Conservation (phyloP, 2,113 vertebrate genomes). For the Aegypius monachus region DNA sequence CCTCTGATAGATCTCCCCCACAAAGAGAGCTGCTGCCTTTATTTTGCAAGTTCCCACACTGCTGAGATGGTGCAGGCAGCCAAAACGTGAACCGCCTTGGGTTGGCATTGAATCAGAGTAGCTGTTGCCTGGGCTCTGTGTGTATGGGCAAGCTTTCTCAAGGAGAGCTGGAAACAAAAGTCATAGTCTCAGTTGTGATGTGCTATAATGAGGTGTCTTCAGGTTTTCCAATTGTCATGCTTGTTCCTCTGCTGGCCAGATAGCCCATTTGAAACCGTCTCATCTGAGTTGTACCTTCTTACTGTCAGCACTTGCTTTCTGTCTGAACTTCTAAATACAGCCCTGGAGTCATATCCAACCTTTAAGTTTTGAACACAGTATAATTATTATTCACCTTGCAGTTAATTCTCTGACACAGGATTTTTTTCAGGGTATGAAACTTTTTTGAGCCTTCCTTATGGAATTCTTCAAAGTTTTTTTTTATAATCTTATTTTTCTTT, state of each 20-base stretch:
- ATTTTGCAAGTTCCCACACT: neutral
- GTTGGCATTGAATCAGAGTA: neutral
- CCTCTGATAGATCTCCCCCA: neutral
- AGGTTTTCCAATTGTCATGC: neutral
- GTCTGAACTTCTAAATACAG: neutral
- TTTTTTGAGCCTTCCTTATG: neutral
- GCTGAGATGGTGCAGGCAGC: neutral
- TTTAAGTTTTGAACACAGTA: neutral
- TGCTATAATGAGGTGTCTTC: neutral
- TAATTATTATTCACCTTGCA: constrained; percentile 15
- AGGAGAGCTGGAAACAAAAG: neutral
- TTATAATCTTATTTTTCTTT: neutral
- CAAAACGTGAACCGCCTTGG: neutral
- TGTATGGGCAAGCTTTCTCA: neutral
- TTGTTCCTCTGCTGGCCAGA: neutral
- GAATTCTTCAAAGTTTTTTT: neutral
- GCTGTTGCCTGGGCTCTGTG: neutral
- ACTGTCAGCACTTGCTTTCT: neutral
- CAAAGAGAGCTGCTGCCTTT: neutral
- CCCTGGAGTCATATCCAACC: neutral
- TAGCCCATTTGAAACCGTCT: neutral
- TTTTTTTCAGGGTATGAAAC: neutral
- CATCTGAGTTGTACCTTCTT: neutral
- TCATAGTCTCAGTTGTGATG: neutral
- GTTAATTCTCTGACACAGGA: neutral